Conservation (phyloP, 2,888 invertebrate species). For the Dynastes tityus region DNA sequence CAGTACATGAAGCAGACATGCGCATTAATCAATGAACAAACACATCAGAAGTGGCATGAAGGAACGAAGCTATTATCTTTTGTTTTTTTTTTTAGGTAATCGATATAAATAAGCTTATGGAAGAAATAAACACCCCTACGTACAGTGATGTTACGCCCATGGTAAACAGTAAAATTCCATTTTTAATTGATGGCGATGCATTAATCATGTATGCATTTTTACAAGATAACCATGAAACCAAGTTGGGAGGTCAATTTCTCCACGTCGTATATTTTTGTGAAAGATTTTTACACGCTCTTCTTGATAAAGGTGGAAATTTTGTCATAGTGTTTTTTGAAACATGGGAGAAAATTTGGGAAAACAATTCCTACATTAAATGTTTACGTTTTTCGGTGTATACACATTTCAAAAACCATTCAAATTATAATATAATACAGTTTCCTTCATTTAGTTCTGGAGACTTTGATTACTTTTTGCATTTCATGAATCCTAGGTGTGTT, state of each 20-base stretch:
- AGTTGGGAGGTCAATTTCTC: conserved; percentile 45
- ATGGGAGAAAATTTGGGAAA: conserved; percentile 45
- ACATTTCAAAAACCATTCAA: conserved; percentile 45
- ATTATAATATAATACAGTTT: conserved; percentile 29
- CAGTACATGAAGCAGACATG: too few species aligned
- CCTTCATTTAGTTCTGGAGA: neutral
- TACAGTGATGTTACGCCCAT: conserved; percentile 47
- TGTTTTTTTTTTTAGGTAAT: neutral
- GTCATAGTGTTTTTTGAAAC: conserved; percentile 45
- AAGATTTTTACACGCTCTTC: conserved; percentile 46
- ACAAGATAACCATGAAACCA: conserved; percentile 42
- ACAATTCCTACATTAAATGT: conserved; percentile 31
- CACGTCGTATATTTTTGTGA: conserved; percentile 49
- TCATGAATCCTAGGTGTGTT: conserved; percentile 47
- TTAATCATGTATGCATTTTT: conserved; percentile 43
- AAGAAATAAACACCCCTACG: conserved; percentile 25
- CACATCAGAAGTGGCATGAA: too few species aligned
- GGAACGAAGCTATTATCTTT: neutral
- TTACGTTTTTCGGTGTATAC: conserved; percentile 42
- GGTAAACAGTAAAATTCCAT: conserved; percentile 49
- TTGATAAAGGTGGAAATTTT: conserved; percentile 45
- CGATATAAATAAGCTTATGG: neutral
- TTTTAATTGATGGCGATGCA: conserved; percentile 49
- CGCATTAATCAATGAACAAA: too few species aligned
- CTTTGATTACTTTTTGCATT: conserved; percentile 18